Evolutionary conservation across 1,140 invertebrate genomes (phyloP).

Genomic region (Diprion similis): DNA sequence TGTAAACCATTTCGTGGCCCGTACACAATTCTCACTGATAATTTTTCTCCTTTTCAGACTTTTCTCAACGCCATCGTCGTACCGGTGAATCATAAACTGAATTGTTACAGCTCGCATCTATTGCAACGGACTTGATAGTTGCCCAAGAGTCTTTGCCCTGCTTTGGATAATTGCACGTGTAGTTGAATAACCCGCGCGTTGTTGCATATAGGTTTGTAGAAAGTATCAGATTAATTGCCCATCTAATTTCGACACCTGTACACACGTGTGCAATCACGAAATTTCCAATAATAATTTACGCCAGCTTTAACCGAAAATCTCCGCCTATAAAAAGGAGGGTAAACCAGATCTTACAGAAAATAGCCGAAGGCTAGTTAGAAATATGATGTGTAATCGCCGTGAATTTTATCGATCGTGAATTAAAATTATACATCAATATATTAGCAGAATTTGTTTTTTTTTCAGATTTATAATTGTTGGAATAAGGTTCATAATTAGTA

Average conservation of each 20-base stretch:
- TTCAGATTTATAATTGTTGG: too few species aligned
- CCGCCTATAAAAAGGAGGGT: not conserved
- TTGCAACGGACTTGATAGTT: not conserved
- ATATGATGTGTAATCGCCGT: not conserved
- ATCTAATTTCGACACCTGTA: not conserved
- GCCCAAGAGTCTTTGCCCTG: too few species aligned
- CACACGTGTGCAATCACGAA: not conserved
- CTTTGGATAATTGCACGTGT: too few species aligned
- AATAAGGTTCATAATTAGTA: too few species aligned
- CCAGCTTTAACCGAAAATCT: not conserved
- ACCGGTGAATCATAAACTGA: not conserved
- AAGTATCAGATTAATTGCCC: not conserved
- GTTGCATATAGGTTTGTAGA: not conserved
- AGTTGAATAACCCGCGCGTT: too few species aligned
- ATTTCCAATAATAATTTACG: not conserved
- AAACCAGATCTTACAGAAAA: not conserved
- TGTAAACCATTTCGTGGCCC: too few species aligned
- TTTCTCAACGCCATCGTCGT: too few species aligned
- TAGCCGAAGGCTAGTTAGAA: not conserved
- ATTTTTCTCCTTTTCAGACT: not conserved
- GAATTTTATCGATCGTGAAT: not conserved
- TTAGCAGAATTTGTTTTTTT: too few species aligned
- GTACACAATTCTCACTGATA: not conserved
- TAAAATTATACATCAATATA: not conserved
- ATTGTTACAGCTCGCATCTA: not conserved